phyloP scores from a whole-genome alignment of 2,113 vertebrate genomes.

The Pelobates fuscus region DNA sequence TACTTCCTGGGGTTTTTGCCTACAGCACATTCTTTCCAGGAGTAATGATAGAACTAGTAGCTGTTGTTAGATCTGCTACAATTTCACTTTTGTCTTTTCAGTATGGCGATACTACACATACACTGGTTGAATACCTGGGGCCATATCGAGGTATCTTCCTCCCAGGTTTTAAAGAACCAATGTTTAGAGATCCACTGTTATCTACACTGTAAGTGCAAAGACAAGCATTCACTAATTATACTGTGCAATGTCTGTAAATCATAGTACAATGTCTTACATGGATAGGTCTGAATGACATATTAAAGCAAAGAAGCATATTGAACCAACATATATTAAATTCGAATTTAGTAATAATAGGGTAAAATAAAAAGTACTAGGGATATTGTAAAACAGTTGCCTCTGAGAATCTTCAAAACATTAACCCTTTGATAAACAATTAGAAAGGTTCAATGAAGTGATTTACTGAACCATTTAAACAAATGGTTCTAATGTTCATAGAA shows the following conservation, averaged over 20 bases:
- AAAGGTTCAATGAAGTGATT: too few relatives aligned
- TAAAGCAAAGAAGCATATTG: too few relatives aligned
- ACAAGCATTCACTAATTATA: not conserved
- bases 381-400: too few relatives aligned
- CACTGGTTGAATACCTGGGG: conserved; percentile 72
- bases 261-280: not conserved
- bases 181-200: conserved; percentile 69
- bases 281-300: too few relatives aligned
- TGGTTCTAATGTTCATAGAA: too few relatives aligned
- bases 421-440: too few relatives aligned
- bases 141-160: conserved; percentile 77
- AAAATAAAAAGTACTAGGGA: too few relatives aligned
- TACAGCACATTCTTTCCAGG: conserved; percentile 46
- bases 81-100: conserved; percentile 53
- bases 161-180: conserved; percentile 70
- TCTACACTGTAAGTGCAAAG: conserved; percentile 71
- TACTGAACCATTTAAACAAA: too few relatives aligned
- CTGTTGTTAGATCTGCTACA: conserved; percentile 35
- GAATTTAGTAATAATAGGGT: too few relatives aligned
- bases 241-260: not conserved
- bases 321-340: too few relatives aligned
- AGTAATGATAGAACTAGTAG: conserved; percentile 45
- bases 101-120: conserved; percentile 83
- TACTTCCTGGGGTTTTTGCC: conserved; percentile 46
- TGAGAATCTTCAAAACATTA: too few relatives aligned